Evolutionary conservation across 1,140 invertebrate genomes (phyloP).

Genomic region (Dufourea novaeangliae): DNA sequence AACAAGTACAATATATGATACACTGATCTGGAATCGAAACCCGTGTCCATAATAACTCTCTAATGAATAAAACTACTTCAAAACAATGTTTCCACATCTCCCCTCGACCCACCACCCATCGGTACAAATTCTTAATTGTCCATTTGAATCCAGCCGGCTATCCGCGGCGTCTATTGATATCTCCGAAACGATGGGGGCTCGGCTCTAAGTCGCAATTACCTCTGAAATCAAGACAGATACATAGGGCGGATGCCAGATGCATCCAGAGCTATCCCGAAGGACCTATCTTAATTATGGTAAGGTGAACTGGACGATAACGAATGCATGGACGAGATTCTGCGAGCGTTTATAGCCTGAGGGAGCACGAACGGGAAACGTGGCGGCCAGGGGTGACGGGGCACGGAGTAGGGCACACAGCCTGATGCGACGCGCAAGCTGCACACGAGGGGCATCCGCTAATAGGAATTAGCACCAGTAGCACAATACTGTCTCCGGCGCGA

Average conservation of each 20-base stretch:
- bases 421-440: constrained; percentile 44
- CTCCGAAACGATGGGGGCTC: neutral
- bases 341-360: constrained; percentile 47
- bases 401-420: neutral
- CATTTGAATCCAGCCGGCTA: neutral
- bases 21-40: too few relatives aligned
- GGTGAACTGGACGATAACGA: constrained; percentile 62
- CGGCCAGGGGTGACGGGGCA: neutral
- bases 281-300: constrained; percentile 66
- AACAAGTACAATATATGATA: too few relatives aligned
- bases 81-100: too few relatives aligned
- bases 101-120: neutral
- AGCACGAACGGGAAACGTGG: neutral
- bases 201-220: constrained; percentile 26
- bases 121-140: neutral
- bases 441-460: constrained; percentile 63
- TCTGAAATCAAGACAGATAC: constrained; percentile 34
- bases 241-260: neutral
- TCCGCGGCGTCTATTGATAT: neutral
- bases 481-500: constrained; percentile 63
- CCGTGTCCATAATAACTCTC: too few relatives aligned
- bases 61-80: too few relatives aligned
- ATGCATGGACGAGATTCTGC: constrained; percentile 56
- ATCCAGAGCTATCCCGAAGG: constrained; percentile 36
- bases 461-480: constrained; percentile 68